Evolutionary conservation across 2,113 vertebrate genomes (phyloP).

Genomic region (Psephotus haematonotus): DNA sequence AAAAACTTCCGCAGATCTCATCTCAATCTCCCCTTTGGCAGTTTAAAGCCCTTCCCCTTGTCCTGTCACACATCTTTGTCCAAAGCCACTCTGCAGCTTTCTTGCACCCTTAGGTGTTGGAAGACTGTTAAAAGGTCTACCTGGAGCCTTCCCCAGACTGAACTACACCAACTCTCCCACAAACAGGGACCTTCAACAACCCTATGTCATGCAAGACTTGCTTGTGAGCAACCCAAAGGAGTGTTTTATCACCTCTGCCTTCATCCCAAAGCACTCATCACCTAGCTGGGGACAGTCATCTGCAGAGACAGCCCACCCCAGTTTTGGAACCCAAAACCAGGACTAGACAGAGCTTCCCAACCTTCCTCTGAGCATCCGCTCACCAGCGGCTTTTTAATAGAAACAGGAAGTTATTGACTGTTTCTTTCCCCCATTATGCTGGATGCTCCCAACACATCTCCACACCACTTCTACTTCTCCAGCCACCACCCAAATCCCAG

Average conservation of each 20-base stretch:
- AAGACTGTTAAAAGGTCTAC: not conserved
- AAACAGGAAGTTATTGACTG: too few relatives aligned
- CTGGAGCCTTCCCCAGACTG: not conserved
- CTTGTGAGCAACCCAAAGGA: not conserved
- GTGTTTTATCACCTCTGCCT: not conserved
- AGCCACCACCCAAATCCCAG: not conserved
- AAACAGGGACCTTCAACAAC: not conserved
- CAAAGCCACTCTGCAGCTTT: not conserved
- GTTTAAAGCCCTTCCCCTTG: not conserved
- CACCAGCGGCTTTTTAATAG: not conserved
- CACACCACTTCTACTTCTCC: not conserved
- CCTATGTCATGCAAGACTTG: too few relatives aligned
- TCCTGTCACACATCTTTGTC: not conserved
- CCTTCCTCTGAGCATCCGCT: not conserved
- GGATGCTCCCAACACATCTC: not conserved
- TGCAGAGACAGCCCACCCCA: not conserved
- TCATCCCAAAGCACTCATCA: not conserved
- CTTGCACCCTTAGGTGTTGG: not conserved
- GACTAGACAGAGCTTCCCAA: not conserved
- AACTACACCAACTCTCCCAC: not conserved
- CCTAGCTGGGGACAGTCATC: not conserved
- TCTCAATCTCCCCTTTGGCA: not conserved
- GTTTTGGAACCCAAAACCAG: rapidly evolving
- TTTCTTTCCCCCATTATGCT: not conserved
- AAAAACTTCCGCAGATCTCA: not conserved